Evolutionary conservation across 2,888 invertebrate genomes (phyloP), one percentile per base, ranked within the genome.

Genomic region (Erynnis tages): DNA sequence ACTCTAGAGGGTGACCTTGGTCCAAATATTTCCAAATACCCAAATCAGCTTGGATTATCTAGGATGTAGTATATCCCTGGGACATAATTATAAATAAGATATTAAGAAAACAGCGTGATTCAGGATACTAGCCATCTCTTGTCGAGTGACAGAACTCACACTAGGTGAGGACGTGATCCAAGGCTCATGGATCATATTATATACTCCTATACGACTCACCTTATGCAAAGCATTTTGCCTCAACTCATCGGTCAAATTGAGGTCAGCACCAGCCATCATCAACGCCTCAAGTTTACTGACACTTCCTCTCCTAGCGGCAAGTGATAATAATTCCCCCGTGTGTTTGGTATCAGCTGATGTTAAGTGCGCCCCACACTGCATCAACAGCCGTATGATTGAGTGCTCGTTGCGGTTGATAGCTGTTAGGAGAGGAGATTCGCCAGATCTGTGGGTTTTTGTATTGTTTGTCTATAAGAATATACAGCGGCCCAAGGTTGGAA

Each of bases 281-380:
- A 92, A 91, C 0, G 94, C 93, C 53, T 91, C 78, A 7, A 96
- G 70, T 13, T 93, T 91, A 2, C 70, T 71, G 1, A 91, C 46
- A 6, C 91, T 87, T 0, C 93, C 94, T 6, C 84, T 83, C 1
- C 92, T 90, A 0, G 94, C 93, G 0, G 94, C 93, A 0, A 87
- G 66, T 4, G 94, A 94, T 46, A 96, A 78, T 63, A 93, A 91
- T 59, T 94, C 94, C 0, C 93, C 93, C 0, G 95, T 76, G 0
- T 90, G 78, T 19, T 90, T 83, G 0, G 90, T 79, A 55, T 88
- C 88, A 0, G 92, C 90, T 5, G 90, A 90, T 0, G 92, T 91
- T 14, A 96, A 73, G 65, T 94, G 94, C 1, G 96, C 96, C 0
- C 97, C 97, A 61, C 95, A 95, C 62, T 92, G 91, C 7, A 92